These are phyloP conservation scores for Hapalemur alaotrensis DNA, from an alignment of 2,797 vertebrate genomes.

Conservation along the genomic window DNA sequence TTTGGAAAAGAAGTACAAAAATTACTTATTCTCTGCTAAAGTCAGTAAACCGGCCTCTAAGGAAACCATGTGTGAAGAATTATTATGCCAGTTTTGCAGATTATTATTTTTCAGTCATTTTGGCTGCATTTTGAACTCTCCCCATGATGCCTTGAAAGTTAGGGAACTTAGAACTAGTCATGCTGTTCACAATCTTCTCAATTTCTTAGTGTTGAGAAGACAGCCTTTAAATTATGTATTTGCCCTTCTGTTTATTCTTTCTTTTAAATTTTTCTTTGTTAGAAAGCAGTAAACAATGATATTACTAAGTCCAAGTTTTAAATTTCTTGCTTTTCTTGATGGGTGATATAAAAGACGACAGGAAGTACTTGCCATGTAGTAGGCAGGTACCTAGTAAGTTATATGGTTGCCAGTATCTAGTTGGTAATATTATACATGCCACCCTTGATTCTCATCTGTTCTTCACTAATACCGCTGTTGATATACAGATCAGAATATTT, in stretches of 20 bases:
- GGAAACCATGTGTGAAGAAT: slow-evolving; percentile 11
- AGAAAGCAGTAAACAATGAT: not conserved
- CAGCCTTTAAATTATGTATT: not conserved
- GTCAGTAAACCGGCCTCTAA: slow-evolving; percentile 18
- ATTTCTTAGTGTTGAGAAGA: not conserved
- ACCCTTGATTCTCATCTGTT: not conserved
- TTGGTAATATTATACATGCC: not conserved
- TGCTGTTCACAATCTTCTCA: not conserved
- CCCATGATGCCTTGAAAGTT: not conserved
- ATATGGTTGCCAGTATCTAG: not conserved
- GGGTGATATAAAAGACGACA: not conserved
- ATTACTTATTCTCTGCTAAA: slow-evolving; percentile 24
- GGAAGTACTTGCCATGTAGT: not conserved
- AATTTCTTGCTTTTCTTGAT: not conserved
- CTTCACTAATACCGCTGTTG: not conserved
- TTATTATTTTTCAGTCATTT: not conserved
- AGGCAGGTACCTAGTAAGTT: not conserved
- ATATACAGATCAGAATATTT: not conserved
- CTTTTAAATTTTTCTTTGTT: not conserved
- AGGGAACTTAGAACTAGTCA: not conserved
- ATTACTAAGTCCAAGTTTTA: not conserved
- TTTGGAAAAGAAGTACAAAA: not conserved
- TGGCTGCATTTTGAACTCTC: slow-evolving; percentile 17
- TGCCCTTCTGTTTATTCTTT: not conserved
- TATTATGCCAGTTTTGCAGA: not conserved